Percentiles rank a stretch among this genome's conserved stretches.
These are phyloP conservation scores for Oasisia sp. DNA, from an alignment of 2,888 invertebrate genomes.

Conservation along the genomic window DNA sequence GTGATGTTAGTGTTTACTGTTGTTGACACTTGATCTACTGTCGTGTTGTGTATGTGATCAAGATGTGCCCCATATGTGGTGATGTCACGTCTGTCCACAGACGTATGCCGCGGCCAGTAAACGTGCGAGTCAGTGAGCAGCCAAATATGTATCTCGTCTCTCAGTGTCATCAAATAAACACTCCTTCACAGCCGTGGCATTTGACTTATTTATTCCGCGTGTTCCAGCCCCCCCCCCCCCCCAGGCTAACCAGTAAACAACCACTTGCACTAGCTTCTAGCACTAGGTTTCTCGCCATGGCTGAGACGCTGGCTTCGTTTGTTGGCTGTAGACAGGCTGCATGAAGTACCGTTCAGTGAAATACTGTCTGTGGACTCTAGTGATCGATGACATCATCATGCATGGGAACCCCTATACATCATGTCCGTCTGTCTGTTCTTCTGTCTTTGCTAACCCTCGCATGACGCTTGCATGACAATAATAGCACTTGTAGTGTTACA, in stretches of 20 bases:
- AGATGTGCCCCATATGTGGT: background rate
- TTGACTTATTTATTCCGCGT: slow-evolving; percentile 1
- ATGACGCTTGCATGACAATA: slow-evolving; percentile 3
- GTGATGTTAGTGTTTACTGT: background rate
- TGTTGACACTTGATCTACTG: background rate
- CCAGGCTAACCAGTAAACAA: background rate
- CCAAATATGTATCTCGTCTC: background rate
- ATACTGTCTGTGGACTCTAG: background rate
- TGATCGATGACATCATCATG: background rate
- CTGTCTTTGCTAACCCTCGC: background rate
- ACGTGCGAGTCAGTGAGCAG: background rate
- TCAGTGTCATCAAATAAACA: background rate
- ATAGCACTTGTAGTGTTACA: background rate
- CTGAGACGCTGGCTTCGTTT: background rate
- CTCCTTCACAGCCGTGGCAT: slow-evolving; percentile 9
- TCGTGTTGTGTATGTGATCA: background rate
- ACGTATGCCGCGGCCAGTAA: background rate
- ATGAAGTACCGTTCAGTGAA: background rate
- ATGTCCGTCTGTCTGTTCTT: background rate
- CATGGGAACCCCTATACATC: background rate
- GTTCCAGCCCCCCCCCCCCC: background rate
- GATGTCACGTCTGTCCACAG: slow-evolving; percentile 2
- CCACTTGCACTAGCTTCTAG: background rate
- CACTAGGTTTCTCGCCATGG: background rate
- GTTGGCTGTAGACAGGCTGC: background rate